Base-by-base conservation (phyloP, 2,113 vertebrate genomes). In the Artemisiospiza belli region DNA sequence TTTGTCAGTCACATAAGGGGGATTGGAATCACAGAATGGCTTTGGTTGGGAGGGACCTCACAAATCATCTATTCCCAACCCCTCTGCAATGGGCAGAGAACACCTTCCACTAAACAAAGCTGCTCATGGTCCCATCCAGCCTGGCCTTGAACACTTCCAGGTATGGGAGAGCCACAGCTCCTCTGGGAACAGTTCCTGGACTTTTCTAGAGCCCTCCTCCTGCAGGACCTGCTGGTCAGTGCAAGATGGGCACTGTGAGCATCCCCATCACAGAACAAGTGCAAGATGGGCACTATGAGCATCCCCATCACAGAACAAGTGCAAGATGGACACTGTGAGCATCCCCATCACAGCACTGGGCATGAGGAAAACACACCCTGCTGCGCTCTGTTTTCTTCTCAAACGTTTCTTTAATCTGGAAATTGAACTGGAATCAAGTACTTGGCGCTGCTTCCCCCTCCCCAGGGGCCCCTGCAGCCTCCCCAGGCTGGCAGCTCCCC, bases 281-380 rank as follows among this genome's bases (percentile, higher is more conserved):
- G 37, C 11, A 11, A 39, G 37, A 39, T 39, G 37, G 37, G 37
- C 37, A 39, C 37, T 39, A 11, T 39, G 37, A 39, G 37, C 37
- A 39, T 39, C 37, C 37, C 37, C 37, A 39, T 39, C 37, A 39
- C 37, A 39, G 37, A 37, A 37, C 37, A 37, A 0, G 49, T 4
- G 10, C 4, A 6, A 80, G 87, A 25, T 9, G 49, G 43, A 27
- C 43, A 16, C 64, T 17, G 61, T 1, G 2, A 61, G 23, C n/a
- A 20, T 9, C 47, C 35, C 27, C 66, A 49, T 1, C 7, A 0
- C 37, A 31, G 18, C 63, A 15, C 1, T 0, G 0, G 59, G 14
- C 80, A 46, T 6, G 6, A 46, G 75, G n/a, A 66, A 75, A 25
- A 61, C 2, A 2, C 10, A 0, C 24, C 41, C 41, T 16, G 46